phyloP scores from a whole-genome alignment of 2,113 vertebrate species.

The Cyanoramphus novaezelandiae region DNA sequence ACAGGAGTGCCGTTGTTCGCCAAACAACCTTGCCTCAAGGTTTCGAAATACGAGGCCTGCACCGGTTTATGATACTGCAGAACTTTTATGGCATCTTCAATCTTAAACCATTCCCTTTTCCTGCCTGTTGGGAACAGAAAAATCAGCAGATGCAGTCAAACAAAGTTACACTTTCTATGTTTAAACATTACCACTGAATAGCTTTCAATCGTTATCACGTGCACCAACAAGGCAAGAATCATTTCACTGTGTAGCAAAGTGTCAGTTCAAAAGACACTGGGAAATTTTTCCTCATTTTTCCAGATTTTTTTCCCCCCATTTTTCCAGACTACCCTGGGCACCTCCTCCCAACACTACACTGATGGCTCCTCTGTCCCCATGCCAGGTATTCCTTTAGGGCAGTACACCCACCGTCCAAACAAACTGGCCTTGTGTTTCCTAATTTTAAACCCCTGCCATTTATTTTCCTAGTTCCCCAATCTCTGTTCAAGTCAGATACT shows the following conservation, averaged over 20 bases:
- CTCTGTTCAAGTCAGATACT: not conserved
- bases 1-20: conserved; percentile 94
- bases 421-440: not conserved
- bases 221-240: not conserved
- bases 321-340: not conserved
- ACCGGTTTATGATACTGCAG: conserved; percentile 96
- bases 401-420: not conserved
- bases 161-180: fast-evolving
- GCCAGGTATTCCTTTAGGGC: not conserved
- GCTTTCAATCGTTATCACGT: not conserved
- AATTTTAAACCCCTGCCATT: fast-evolving
- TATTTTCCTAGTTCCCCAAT: not conserved
- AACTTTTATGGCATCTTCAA: conserved; percentile 92
- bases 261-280: not conserved
- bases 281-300: not conserved
- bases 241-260: not conserved
- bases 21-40: conserved; percentile 89
- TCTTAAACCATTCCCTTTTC: conserved; percentile 99
- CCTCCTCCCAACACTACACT: not conserved
- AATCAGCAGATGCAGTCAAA: not conserved
- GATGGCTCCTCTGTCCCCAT: not conserved
- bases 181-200: not conserved
- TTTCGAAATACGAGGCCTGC: conserved; percentile 94
- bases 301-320: not conserved
- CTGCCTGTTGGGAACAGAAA: conserved; percentile 83